Evolutionary conservation across 2,797 vertebrate genomes (phyloP), one percentile per base, ranked within the genome.

Genomic region (Erethizon dorsatum): DNA sequence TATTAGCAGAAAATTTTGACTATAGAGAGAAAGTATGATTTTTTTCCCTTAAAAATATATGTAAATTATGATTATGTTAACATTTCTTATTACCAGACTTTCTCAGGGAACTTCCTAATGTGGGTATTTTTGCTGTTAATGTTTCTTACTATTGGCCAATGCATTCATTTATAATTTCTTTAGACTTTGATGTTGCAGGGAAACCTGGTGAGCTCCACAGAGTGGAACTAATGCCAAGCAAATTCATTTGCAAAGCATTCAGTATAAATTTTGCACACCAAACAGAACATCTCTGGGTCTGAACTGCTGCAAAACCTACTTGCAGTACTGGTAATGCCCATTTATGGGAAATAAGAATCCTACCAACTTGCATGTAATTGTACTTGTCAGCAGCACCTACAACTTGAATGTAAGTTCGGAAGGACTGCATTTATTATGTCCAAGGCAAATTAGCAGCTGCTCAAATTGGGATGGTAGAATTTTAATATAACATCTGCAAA

Each of bases 391-490:
- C 90, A 86, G 65, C 95, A 96, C 95, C 97, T 97, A 96, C 78
- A 93, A 95, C 65, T 94, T 95, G 85, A 97, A 95, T 87, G n/a
- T 75, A 80, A 93, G 82, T 88, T 96, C 90, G 96, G 84, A 96
- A 96, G 85, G 56, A 95, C 88, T 94, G 52, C 61, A 88, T 95
- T 97, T 97, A 97, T 94, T 94, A 86, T 97, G 94, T 96, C 97
- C 97, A 94, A 96, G 93, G 78, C 92, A 97, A 98, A 97, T 97
- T 90, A 98, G 95, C 96, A 97, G 97, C 97, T 98, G 90, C 85
- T 96, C 61, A 90, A 94, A 92, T n/a, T 1, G 4, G 41, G 61
- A 93, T 94, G 77, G 87, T 54, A 79, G 94, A 96, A 97, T 97
- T 97, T 95, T 93, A 96, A 97, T 86, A 92, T 90, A 96, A 96